Evolutionary conservation across 2,113 vertebrate species (phyloP).

Genomic region (Suncus etruscus): DNA sequence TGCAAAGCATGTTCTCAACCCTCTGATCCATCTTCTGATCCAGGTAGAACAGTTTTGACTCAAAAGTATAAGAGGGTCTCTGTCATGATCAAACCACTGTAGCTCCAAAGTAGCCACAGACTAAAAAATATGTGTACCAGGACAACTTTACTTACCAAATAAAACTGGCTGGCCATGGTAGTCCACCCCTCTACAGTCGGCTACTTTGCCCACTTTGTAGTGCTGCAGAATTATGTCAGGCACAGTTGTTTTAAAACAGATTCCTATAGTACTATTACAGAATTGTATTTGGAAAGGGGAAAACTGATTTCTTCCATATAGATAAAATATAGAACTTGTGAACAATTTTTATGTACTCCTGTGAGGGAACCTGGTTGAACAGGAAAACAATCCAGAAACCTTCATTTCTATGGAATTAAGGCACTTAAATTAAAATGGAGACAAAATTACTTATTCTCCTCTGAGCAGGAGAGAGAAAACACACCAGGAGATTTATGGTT

Average conservation of each 20-base stretch:
- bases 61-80: not conserved
- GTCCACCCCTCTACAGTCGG: too few relatives aligned
- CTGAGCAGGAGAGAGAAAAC: too few relatives aligned
- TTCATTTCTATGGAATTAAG: conserved; percentile 34
- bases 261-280: not conserved
- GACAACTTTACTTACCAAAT: conserved; percentile 56
- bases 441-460: conserved; percentile 17
- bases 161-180: not conserved
- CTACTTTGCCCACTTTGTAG: conserved; percentile 3
- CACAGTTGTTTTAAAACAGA: conserved; percentile 36
- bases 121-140: conserved; percentile 4
- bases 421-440: conserved; percentile 37
- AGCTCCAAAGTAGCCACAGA: conserved; percentile 17
- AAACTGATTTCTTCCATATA: conserved; percentile 42
- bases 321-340: conserved; percentile 28
- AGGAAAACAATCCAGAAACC: conserved; percentile 29
- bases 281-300: conserved; percentile 7
- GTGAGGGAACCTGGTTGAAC: conserved; percentile 14
- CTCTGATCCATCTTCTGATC: too few relatives aligned
- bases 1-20: too few relatives aligned
- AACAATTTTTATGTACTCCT: conserved; percentile 29
- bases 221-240: conserved; percentile 31
- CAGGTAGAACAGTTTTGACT: too few relatives aligned
- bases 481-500: not conserved
- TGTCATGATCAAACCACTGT: not conserved